phyloP scores from a whole-genome alignment of 2,113 vertebrate species.

The Nannobrachium achirus region DNA sequence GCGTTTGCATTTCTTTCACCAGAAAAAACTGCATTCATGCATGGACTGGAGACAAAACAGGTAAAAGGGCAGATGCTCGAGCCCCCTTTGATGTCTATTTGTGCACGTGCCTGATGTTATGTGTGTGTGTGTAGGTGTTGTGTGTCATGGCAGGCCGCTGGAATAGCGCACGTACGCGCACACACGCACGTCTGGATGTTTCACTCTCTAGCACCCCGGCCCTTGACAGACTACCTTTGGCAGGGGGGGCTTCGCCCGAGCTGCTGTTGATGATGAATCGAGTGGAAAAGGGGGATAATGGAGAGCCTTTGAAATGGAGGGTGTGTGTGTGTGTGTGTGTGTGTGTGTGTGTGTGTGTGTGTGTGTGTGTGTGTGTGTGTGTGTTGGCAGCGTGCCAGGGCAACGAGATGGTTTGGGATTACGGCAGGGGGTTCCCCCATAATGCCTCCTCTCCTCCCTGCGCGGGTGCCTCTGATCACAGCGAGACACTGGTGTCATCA shows the following conservation, averaged over 20 bases:
- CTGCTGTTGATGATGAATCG: constrained; percentile 55
- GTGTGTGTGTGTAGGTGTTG: constrained; percentile 2
- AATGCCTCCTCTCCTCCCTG: constrained; percentile 31
- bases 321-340: constrained; percentile 20
- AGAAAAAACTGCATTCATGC: too few species aligned
- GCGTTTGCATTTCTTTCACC: too few species aligned
- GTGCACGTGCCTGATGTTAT: too few species aligned
- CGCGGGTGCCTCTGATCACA: constrained; percentile 19
- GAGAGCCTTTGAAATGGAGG: constrained; percentile 50
- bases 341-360: too few species aligned
- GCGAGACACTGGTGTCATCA: constrained; percentile 23
- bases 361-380: too few species aligned
- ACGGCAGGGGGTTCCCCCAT: constrained; percentile 18
- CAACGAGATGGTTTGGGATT: constrained; percentile 37
- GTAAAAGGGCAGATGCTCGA: too few species aligned
- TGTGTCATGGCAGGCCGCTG: background rate
- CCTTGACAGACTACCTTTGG: constrained; percentile 13
- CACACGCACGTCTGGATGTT: constrained; percentile 27
- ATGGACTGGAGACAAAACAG: too few species aligned
- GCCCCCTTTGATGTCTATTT: too few species aligned
- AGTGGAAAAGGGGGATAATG: constrained; percentile 50
- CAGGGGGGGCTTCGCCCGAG: constrained; percentile 4
- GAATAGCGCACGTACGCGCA: constrained; percentile 20
- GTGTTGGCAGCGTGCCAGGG: constrained; percentile 35
- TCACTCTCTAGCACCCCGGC: background rate